Evolutionary conservation across 2,113 vertebrate species (phyloP).

Genomic region (Australoheros scitulus): DNA sequence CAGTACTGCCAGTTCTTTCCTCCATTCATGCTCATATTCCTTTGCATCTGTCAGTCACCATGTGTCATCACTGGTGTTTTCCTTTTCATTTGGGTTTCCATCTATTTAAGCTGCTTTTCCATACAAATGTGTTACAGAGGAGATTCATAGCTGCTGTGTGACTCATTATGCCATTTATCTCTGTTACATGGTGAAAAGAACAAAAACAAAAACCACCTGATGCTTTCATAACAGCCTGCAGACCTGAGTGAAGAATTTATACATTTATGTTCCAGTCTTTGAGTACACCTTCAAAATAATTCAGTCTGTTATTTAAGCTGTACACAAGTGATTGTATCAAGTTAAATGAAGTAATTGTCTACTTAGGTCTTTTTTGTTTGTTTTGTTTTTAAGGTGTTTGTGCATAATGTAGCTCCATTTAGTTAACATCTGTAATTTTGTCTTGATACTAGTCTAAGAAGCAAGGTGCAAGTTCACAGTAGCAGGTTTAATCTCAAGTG

Average conservation of each 20-base stretch:
- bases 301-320: background rate
- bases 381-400: background rate
- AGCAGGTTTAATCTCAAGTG: conserved; percentile 50
- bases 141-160: conserved; percentile 47
- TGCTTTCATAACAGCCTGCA: conserved; percentile 21
- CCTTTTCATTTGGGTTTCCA: conserved; percentile 50
- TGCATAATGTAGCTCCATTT: background rate
- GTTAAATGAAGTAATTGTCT: background rate
- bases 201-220: background rate
- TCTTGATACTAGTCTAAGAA: background rate
- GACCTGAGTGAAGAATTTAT: conserved; percentile 6
- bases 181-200: conserved; percentile 19
- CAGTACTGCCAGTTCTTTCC: conserved; percentile 38
- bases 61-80: conserved; percentile 40
- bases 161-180: conserved; percentile 42
- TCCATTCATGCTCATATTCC: conserved; percentile 46
- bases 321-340: background rate
- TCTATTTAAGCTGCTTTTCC: conserved; percentile 71
- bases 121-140: conserved; percentile 73
- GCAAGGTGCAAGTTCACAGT: background rate
- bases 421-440: background rate
- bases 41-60: conserved; percentile 40
- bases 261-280: background rate
- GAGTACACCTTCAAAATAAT: background rate
- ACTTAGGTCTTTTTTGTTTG: background rate